phyloP scores from a whole-genome alignment of 1,140 invertebrate species.

The Dreissena polymorpha region DNA sequence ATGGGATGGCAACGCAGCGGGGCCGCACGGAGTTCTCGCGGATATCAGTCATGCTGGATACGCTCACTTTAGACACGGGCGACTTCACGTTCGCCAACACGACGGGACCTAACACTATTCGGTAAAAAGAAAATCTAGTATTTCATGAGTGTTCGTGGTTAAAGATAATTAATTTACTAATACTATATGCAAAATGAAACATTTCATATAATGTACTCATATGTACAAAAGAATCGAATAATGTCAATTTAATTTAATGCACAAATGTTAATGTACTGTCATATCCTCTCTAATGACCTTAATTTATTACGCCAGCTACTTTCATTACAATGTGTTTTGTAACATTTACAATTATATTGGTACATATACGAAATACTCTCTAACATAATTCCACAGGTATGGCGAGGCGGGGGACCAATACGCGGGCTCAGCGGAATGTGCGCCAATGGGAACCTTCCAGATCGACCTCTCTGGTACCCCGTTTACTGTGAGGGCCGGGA shows the following conservation, averaged over 20 bases:
- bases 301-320: too few relatives aligned
- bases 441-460: constrained; percentile 61
- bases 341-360: too few relatives aligned
- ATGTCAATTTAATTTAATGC: too few relatives aligned
- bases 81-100: constrained; percentile 60
- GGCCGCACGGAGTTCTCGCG: constrained; percentile 61
- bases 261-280: too few relatives aligned
- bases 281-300: too few relatives aligned
- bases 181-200: too few relatives aligned
- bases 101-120: constrained; percentile 45
- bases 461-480: constrained; percentile 65
- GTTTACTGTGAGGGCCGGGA: constrained; percentile 52
- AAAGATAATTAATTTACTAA: too few relatives aligned
- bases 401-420: constrained; percentile 67
- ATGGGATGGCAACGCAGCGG: constrained; percentile 15
- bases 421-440: constrained; percentile 52
- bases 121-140: constrained; percentile 34
- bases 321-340: too few relatives aligned
- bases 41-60: constrained; percentile 44
- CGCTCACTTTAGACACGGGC: constrained; percentile 46
- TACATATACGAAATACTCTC: too few relatives aligned
- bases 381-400: constrained; percentile 47
- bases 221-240: too few relatives aligned
- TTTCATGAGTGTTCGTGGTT: too few relatives aligned
- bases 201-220: too few relatives aligned